phyloP scores from a whole-genome alignment of 2,113 vertebrate genomes.

The Burhinus bistriatus region DNA sequence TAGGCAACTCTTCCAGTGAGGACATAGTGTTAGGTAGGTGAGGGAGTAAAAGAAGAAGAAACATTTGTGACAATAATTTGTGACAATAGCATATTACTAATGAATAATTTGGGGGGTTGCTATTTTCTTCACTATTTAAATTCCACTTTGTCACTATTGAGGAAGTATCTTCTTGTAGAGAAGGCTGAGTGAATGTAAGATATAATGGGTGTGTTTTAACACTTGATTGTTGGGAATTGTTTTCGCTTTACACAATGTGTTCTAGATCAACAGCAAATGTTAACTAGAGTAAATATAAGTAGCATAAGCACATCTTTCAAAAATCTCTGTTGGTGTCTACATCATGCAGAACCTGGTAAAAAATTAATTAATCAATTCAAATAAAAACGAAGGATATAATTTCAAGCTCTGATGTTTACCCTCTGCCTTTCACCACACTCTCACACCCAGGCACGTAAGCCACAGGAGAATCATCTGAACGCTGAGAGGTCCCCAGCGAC shows the following conservation, averaged over 20 bases:
- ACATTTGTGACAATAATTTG: neutral
- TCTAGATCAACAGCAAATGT: neutral
- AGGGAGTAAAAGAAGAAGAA: neutral
- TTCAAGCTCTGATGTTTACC: neutral
- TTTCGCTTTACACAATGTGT: neutral
- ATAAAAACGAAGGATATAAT: neutral
- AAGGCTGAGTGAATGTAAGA: neutral
- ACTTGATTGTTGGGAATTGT: neutral
- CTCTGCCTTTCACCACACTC: neutral
- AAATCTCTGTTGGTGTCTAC: neutral
- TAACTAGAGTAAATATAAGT: neutral
- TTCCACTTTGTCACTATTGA: neutral
- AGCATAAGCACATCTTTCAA: neutral
- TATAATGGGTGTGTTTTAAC: neutral
- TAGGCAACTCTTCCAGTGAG: neutral
- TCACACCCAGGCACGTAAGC: neutral
- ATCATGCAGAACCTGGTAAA: neutral
- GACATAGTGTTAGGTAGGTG: neutral
- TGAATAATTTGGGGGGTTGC: neutral
- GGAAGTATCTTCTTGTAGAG: neutral
- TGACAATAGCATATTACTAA: neutral
- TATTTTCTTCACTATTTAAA: neutral
- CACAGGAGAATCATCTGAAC: neutral
- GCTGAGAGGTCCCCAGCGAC: fast-evolving
- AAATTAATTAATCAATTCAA: fast-evolving